These are phyloP conservation scores for Hedychridium roseum DNA, from an alignment of 2,888 invertebrate genomes.

Conservation along the genomic window DNA sequence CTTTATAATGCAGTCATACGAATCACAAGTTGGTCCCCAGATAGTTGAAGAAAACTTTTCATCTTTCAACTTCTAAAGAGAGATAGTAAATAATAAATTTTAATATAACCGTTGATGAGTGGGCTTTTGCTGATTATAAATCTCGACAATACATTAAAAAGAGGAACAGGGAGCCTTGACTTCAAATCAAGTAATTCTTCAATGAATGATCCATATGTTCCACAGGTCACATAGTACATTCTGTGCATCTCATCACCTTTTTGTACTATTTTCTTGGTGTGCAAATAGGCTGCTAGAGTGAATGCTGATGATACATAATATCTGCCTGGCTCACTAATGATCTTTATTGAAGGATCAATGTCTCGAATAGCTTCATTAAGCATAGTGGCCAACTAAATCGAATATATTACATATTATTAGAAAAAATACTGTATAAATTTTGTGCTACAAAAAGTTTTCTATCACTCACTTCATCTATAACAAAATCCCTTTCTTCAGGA, in stretches of 20 bases:
- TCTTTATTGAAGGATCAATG: conserved; percentile 48
- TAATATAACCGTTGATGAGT: too few species aligned
- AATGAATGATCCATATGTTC: conserved; percentile 72
- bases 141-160: conserved; percentile 37
- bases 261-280: conserved; percentile 64
- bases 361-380: conserved; percentile 67
- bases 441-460: background rate
- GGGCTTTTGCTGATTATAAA: too few species aligned
- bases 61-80: conserved; percentile 30
- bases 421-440: conserved; percentile 1
- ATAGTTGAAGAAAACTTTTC: conserved; percentile 54
- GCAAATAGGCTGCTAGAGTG: conserved; percentile 67
- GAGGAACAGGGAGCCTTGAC: conserved; percentile 34
- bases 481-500: conserved; percentile 63
- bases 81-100: background rate
- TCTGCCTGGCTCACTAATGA: conserved; percentile 72
- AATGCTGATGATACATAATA: conserved; percentile 71
- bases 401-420: conserved; percentile 8
- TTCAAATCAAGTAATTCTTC: conserved; percentile 59
- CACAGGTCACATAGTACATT: conserved; percentile 73
- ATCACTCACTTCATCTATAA: conserved; percentile 62
- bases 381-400: conserved; percentile 55
- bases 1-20: conserved; percentile 67
- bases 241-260: conserved; percentile 36
- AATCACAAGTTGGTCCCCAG: conserved; percentile 75